Percentiles rank a stretch among this genome's conserved stretches.
These are phyloP conservation scores for Oreohelix idahoensis DNA, from an alignment of 1,140 invertebrate species.

Conservation along the genomic window DNA sequence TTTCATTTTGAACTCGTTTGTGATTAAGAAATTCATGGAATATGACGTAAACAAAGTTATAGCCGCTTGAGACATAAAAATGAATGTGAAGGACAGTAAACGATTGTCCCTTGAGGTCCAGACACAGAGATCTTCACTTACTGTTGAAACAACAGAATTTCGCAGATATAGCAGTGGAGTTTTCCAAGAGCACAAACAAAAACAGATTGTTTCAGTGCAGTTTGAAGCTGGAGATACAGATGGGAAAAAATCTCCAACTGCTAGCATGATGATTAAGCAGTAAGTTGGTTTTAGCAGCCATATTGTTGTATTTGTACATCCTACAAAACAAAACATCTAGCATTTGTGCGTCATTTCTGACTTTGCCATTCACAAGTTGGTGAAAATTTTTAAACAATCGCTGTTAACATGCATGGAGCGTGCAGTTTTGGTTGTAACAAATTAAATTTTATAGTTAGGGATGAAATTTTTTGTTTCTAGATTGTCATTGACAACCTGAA, in stretches of 20 bases:
- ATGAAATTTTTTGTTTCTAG: too few relatives aligned
- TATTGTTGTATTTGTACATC: not conserved
- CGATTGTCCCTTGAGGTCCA: not conserved
- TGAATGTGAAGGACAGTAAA: not conserved
- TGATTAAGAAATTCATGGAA: too few relatives aligned
- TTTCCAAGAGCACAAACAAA: not conserved
- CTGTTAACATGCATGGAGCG: too few relatives aligned
- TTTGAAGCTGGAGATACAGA: not conserved
- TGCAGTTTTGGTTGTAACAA: too few relatives aligned
- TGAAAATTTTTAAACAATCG: too few relatives aligned
- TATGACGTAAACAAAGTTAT: not conserved
- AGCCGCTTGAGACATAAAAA: not conserved
- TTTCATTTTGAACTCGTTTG: too few relatives aligned
- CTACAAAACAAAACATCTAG: too few relatives aligned
- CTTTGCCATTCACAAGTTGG: too few relatives aligned
- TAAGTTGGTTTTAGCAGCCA: not conserved
- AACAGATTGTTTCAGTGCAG: not conserved
- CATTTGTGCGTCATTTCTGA: too few relatives aligned
- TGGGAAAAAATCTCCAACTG: not conserved
- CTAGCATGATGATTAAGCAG: not conserved
- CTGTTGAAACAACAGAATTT: not conserved
- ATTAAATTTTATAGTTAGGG: too few relatives aligned
- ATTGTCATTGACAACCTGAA: too few relatives aligned
- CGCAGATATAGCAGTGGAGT: constrained; percentile 6
- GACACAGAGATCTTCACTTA: not conserved